These are phyloP conservation scores for Plectropomus leopardus DNA, from an alignment of 2,113 vertebrate genomes.

Conservation along the genomic window DNA sequence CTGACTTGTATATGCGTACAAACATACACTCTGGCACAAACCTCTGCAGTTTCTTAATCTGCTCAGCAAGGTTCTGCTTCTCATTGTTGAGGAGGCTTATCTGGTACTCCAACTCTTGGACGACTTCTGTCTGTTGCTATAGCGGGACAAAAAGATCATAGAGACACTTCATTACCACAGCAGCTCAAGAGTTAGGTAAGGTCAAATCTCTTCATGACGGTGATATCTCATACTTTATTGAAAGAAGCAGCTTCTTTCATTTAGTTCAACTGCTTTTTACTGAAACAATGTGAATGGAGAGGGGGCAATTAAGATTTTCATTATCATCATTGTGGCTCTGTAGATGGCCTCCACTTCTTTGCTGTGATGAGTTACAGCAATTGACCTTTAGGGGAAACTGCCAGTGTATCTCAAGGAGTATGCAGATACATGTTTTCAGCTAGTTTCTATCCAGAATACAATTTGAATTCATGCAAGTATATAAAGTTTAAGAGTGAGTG, in stretches of 20 bases:
- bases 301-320: not conserved
- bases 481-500: not conserved
- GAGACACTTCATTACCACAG: not conserved
- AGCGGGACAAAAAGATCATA: slow-evolving; percentile 30
- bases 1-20: not conserved
- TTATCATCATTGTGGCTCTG: not conserved
- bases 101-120: slow-evolving; percentile 97
- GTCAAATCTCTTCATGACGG: not conserved
- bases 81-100: slow-evolving; percentile 93
- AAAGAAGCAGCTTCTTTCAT: not conserved
- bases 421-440: not conserved
- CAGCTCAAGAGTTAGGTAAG: not conserved
- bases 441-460: not conserved
- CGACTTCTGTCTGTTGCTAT: slow-evolving; percentile 90
- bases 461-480: not conserved
- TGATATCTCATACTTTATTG: not conserved
- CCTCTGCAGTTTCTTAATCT: slow-evolving; percentile 97
- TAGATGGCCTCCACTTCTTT: not conserved
- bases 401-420: not conserved
- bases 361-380: not conserved
- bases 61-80: slow-evolving; percentile 93
- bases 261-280: not conserved
- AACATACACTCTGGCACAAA: slow-evolving; percentile 63
- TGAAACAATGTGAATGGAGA: not conserved
- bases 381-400: not conserved